phyloP scores from a whole-genome alignment of 2,888 invertebrate species.

The Nowickia ferox region DNA sequence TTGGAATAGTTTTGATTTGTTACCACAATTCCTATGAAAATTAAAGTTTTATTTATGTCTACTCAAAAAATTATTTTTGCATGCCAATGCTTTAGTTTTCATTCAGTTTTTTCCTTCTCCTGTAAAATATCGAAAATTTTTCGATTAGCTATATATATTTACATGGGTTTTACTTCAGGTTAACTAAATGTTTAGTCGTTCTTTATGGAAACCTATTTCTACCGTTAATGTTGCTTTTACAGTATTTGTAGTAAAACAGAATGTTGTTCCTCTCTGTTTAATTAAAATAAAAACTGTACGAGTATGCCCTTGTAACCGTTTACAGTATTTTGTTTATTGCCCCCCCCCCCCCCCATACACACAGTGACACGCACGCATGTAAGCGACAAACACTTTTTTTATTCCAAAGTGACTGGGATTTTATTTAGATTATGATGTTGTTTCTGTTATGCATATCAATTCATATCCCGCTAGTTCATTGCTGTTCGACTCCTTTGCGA shows the following conservation, averaged over 20 bases:
- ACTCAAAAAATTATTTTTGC: too few species aligned
- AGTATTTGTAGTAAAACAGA: background rate
- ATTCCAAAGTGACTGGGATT: constrained; percentile 23
- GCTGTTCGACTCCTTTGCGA: background rate
- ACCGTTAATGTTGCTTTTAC: background rate
- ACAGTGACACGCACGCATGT: background rate
- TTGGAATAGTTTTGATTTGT: too few species aligned
- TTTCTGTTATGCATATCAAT: background rate
- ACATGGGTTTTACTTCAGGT: too few species aligned
- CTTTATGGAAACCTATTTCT: too few species aligned
- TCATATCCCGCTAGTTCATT: constrained; percentile 25
- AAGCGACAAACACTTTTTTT: background rate
- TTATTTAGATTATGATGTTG: constrained; percentile 18
- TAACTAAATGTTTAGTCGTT: too few species aligned
- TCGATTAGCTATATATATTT: too few species aligned
- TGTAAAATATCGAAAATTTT: too few species aligned
- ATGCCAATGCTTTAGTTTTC: too few species aligned
- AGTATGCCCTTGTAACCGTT: constrained; percentile 64
- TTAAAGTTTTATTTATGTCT: too few species aligned
- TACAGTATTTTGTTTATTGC: constrained; percentile 40
- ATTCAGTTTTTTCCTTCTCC: too few species aligned
- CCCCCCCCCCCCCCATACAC: background rate
- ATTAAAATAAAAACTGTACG: constrained; percentile 29
- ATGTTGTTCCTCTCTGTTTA: constrained; percentile 35
- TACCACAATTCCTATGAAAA: too few species aligned